Base-by-base conservation (phyloP, 2,888 invertebrate species). In the Orchestes rusci region DNA sequence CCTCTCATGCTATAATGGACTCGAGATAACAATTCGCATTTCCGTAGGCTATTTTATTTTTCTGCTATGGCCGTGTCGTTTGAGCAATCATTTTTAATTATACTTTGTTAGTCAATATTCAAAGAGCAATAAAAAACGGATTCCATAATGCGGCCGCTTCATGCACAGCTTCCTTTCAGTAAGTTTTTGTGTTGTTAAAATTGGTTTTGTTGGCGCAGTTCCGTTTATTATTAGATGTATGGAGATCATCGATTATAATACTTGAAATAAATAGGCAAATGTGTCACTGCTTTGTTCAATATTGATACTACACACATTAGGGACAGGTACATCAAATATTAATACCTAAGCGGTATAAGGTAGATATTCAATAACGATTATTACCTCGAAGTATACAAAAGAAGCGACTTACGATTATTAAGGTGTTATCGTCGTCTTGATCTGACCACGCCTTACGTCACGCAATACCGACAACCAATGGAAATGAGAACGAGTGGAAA, bases 401-500 rank as follows among this genome's bases (percentile, higher is more conserved):
- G 53, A 53, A 55, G 50, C 43, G 46, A 53, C 57, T 58, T 53
- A 54, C 53, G 32, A 48, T 53, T 56, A 57, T 57, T 56, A 54
- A 51, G 30, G 47, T 37, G 51, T 54, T 56, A 56, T 57, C 57
- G 43, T 36, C 48, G 56, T 57, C 57, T 58, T 57, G 53, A 56
- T 57, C 55, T 18, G 37, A 44, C 56, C 55, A 60, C 66, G 64
- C 66, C 66, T 60, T 52, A 52, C 58, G 66, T 64, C 67, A 67
- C 65, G 67, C 64, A 63, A 67, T 61, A 59, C 55, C 53, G 53
- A 51, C 56, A 60, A 58, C 66, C 65, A 67, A 67, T 66, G 53
- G 55, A 16, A 60, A 58, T 23, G 34, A 33, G 41, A 41, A 42
- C 42, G 38, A 30, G 39, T 34, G 19, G 23, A 39, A 29, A 43